Conservation (phyloP, 2,888 invertebrate genomes). For the Azorinus chamasolen region DNA sequence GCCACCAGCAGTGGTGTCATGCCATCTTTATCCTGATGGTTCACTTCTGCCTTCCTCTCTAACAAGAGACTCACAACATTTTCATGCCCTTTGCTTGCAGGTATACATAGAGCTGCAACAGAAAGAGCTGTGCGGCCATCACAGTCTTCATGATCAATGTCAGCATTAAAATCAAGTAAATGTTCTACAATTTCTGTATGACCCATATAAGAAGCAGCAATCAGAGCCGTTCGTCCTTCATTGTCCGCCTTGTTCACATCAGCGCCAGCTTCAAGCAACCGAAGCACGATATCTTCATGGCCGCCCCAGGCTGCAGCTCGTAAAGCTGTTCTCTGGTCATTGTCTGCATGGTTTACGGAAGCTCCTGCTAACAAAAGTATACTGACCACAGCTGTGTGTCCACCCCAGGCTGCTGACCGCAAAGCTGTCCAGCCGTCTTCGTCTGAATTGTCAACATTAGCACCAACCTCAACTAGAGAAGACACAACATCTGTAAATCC, state of each 20-base stretch:
- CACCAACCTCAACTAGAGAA: constrained; percentile 84
- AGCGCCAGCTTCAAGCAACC: constrained; percentile 88
- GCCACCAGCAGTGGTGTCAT: constrained; percentile 86
- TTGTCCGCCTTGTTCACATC: constrained; percentile 87
- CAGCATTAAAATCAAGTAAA: constrained; percentile 88
- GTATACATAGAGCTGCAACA: constrained; percentile 85
- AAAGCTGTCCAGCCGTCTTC: constrained; percentile 87
- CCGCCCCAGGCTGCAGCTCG: constrained; percentile 92
- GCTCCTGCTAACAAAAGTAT: constrained; percentile 90
- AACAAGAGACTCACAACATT: constrained; percentile 84
- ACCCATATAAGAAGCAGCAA: constrained; percentile 93
- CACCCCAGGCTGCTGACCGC: constrained; percentile 97
- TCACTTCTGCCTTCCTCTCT: constrained; percentile 84
- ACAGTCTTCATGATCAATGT: constrained; percentile 91
- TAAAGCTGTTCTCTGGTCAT: constrained; percentile 92
- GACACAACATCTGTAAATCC: constrained; percentile 86
- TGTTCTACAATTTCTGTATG: constrained; percentile 85
- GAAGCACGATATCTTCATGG: constrained; percentile 88
- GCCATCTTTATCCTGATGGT: constrained; percentile 85
- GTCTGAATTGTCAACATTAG: constrained; percentile 86
- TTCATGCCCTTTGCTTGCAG: constrained; percentile 87
- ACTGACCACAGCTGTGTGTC: constrained; percentile 89
- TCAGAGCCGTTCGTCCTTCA: constrained; percentile 87
- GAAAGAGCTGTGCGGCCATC: constrained; percentile 97
- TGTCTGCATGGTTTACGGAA: constrained; percentile 87